These are phyloP conservation scores for Crepidodera aurea DNA, from an alignment of 2,888 invertebrate species.

Conservation along the genomic window DNA sequence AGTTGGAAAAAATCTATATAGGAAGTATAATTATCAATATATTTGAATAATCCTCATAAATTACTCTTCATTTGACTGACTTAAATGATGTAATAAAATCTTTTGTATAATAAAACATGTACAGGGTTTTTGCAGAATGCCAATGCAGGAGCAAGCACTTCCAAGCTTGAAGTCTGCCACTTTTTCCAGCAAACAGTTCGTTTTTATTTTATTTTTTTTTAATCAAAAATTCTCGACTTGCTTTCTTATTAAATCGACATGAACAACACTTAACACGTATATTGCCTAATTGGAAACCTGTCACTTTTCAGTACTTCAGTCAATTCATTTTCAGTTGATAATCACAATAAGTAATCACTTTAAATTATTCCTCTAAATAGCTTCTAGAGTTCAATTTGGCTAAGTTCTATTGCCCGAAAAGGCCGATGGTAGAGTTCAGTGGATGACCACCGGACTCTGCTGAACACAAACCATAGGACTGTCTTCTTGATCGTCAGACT, in stretches of 20 bases:
- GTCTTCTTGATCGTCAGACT: constrained; percentile 65
- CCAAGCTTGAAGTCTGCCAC: constrained; percentile 49
- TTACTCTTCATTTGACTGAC: constrained; percentile 56
- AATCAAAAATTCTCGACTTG: constrained; percentile 32
- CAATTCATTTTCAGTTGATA: constrained; percentile 35
- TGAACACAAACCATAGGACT: constrained; percentile 90
- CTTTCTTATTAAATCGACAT: constrained; percentile 39
- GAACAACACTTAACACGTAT: constrained; percentile 43
- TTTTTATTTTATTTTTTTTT: constrained; percentile 4
- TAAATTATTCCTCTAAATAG: constrained; percentile 25
- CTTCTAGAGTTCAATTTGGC: constrained; percentile 10
- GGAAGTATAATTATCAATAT: constrained; percentile 58
- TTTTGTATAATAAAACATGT: constrained; percentile 44
- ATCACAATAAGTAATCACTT: constrained; percentile 38
- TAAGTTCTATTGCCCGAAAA: constrained; percentile 15
- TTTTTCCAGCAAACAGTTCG: constrained; percentile 24
- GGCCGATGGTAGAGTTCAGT: constrained; percentile 62
- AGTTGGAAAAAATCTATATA: constrained; percentile 22
- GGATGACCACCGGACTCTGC: constrained; percentile 93
- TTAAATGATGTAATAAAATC: constrained; percentile 54
- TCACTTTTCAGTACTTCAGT: constrained; percentile 24
- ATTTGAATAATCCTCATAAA: constrained; percentile 61
- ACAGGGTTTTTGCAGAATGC: constrained; percentile 38
- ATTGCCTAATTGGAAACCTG: constrained; percentile 39
- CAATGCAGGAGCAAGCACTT: constrained; percentile 48